These are phyloP conservation scores for Tiaroga cobitis DNA, from an alignment of 2,797 vertebrate species.

Conservation along the genomic window DNA sequence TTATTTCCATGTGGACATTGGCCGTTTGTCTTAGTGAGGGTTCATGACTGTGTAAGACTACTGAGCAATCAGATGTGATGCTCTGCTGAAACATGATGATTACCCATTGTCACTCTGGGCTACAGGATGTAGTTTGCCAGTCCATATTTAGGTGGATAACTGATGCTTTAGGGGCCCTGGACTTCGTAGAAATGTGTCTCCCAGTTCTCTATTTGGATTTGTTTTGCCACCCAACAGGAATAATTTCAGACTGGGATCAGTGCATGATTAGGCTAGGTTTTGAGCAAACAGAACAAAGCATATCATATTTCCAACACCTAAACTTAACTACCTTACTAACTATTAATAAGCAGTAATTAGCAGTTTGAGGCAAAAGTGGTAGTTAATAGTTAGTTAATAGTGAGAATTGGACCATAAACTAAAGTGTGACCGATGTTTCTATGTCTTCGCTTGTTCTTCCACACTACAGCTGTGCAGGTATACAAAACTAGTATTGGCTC, in stretches of 20 bases:
- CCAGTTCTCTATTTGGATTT: constrained; percentile 13
- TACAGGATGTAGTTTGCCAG: constrained; percentile 29
- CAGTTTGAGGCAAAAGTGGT: no score
- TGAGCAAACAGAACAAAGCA: constrained; percentile 2
- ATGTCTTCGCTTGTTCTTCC: no score
- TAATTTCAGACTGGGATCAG: background rate
- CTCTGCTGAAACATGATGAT: constrained; percentile 56
- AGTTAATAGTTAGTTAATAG: no score
- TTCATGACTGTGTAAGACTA: constrained; percentile 3
- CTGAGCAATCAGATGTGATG: constrained; percentile 46
- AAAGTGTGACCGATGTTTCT: background rate
- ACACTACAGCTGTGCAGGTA: constrained; percentile 19
- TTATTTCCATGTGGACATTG: background rate
- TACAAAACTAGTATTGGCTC: background rate
- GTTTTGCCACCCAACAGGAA: background rate
- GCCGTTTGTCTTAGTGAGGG: background rate
- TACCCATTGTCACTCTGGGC: constrained; percentile 48
- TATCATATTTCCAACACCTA: background rate
- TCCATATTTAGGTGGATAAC: constrained; percentile 25
- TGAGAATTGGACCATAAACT: no score
- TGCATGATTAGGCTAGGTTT: constrained; percentile 6
- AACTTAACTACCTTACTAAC: no score
- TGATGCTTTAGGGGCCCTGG: constrained; percentile 16
- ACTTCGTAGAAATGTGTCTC: constrained; percentile 2
- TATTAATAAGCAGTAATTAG: no score